These are phyloP conservation scores for Blastobasis lacticolella DNA, from an alignment of 2,888 invertebrate species.

Conservation along the genomic window DNA sequence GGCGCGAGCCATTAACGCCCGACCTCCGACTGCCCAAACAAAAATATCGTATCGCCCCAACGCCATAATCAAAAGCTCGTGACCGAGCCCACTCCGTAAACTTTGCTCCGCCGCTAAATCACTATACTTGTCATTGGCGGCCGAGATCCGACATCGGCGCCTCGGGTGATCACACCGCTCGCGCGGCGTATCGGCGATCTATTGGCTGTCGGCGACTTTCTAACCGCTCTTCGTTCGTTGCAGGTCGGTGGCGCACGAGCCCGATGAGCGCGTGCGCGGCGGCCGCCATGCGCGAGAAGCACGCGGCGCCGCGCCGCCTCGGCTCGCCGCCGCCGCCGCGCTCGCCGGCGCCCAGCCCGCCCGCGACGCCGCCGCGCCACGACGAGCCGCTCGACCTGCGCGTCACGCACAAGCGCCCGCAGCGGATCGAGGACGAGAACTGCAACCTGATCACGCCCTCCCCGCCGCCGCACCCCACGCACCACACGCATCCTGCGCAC, in stretches of 20 bases:
- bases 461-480: constrained; percentile 69
- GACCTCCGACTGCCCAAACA: no score
- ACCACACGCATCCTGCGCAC: constrained; percentile 76
- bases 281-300: constrained; percentile 88
- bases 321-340: constrained; percentile 59
- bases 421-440: constrained; percentile 86
- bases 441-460: constrained; percentile 83
- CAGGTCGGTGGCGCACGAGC: constrained; percentile 74
- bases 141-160: background rate
- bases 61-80: no score
- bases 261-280: constrained; percentile 84
- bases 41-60: no score
- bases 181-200: background rate
- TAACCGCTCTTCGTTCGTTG: constrained; percentile 24
- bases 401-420: constrained; percentile 86
- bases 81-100: no score
- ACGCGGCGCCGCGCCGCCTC: constrained; percentile 93
- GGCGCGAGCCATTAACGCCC: no score
- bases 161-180: background rate
- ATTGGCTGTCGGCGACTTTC: background rate
- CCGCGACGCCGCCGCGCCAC: constrained; percentile 40
- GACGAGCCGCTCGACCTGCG: constrained; percentile 92
- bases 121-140: background rate
- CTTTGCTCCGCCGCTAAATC: no score
- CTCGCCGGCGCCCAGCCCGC: constrained; percentile 60